These are phyloP conservation scores for Urocyon cinereoargenteus DNA, from an alignment of 2,797 vertebrate species.

Conservation along the genomic window DNA sequence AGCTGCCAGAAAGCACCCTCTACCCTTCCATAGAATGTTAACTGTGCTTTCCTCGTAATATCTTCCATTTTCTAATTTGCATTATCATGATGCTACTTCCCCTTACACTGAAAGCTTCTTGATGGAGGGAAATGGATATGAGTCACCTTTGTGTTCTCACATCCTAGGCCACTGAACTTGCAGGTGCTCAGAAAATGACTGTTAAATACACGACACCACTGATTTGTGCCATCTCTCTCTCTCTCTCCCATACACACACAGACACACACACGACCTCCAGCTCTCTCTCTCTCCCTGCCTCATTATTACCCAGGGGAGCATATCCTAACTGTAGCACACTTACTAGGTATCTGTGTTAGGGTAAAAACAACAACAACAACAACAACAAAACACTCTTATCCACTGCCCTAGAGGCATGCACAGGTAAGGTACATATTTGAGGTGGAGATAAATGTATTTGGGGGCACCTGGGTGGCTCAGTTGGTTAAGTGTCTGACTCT, in stretches of 20 bases:
- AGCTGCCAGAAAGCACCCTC: background rate
- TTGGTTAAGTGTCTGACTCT: background rate
- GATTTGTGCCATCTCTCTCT: background rate
- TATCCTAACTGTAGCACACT: background rate
- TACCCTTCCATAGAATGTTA: background rate
- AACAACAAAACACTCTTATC: background rate
- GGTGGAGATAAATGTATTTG: background rate
- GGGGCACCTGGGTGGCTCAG: background rate
- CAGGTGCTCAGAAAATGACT: conserved; percentile 36
- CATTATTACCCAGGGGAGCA: background rate
- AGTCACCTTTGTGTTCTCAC: background rate
- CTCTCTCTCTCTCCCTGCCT: background rate
- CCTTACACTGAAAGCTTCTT: conserved; percentile 20
- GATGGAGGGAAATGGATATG: background rate
- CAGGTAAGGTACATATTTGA: background rate
- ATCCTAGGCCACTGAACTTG: background rate
- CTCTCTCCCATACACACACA: background rate
- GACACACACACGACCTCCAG: background rate
- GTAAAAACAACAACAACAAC: background rate
- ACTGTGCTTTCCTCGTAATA: background rate
- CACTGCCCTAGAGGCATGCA: background rate
- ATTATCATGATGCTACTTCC: background rate
- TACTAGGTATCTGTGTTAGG: background rate
- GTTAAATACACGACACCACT: background rate
- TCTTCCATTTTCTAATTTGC: background rate